A percentile compares a stretch with the other conserved stretches of the same genome.
Conservation (phyloP, 1,140 invertebrate species). For the Drosophila trapezifrons region DNA sequence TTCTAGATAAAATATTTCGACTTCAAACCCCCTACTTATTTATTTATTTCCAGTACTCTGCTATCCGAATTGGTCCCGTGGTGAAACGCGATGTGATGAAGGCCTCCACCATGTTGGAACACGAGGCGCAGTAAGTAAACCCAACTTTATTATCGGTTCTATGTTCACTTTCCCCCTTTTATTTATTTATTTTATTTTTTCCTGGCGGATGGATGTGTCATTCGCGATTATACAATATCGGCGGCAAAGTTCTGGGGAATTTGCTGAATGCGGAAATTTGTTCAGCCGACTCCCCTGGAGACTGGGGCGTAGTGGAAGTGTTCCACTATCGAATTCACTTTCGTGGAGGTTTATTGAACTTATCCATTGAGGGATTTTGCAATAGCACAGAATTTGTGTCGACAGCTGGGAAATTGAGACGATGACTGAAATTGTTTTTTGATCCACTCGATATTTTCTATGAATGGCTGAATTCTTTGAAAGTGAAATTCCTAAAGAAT, state of each 20-base stretch:
- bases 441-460: conserved; percentile 18
- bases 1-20: background rate
- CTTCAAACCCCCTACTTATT: background rate
- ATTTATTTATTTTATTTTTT: conserved; percentile 1
- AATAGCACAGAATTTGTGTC: background rate
- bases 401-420: conserved; percentile 23
- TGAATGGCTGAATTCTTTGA: conserved; percentile 14
- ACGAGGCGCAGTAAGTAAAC: conserved; percentile 95
- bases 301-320: conserved; percentile 13
- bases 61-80: conserved; percentile 99
- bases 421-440: conserved; percentile 11
- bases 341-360: conserved; percentile 45
- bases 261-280: conserved; percentile 50
- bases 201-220: conserved; percentile 25
- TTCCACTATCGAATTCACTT: conserved; percentile 45
- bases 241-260: conserved; percentile 36
- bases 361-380: conserved; percentile 24
- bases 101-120: conserved; percentile 99
- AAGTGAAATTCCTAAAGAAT: background rate
- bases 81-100: conserved; percentile 99
- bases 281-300: background rate
- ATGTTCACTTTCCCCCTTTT: conserved; percentile 9
- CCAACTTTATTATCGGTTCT: conserved; percentile 13
- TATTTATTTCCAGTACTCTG: conserved; percentile 92
- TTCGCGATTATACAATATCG: conserved; percentile 16